Conservation (phyloP, 2,113 vertebrate genomes). For the Urocolius indicus region DNA sequence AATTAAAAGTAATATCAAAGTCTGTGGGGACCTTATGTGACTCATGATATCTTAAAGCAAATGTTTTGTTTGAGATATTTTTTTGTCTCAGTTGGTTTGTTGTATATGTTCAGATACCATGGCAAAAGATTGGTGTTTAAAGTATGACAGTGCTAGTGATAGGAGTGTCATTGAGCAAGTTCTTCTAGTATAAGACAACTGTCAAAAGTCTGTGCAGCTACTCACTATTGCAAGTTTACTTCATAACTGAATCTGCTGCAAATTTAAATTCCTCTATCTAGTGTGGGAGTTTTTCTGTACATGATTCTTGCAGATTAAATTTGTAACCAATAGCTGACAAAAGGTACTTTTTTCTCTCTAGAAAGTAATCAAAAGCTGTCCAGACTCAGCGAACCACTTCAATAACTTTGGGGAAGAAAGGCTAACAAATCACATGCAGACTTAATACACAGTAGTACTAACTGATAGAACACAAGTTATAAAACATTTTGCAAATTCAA, state of each 20-base stretch:
- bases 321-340: not conserved
- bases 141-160: not conserved
- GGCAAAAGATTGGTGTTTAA: not conserved
- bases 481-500: not conserved
- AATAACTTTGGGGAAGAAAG: not conserved
- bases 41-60: not conserved
- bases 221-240: not conserved
- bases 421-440: not conserved
- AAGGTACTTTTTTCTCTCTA: not conserved
- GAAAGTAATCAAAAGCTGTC: not conserved
- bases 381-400: not conserved
- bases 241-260: not conserved
- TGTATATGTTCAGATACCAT: not conserved
- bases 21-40: not conserved
- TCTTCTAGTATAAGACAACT: not conserved
- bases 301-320: not conserved
- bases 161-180: not conserved
- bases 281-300: not conserved
- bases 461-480: no score
- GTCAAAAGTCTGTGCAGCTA: not conserved
- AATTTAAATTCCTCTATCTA: not conserved
- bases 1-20: not conserved
- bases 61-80: not conserved
- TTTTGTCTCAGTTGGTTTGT: not conserved
- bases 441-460: not conserved